Conservation (phyloP, 2,888 invertebrate species). For the Cabera pusaria region DNA sequence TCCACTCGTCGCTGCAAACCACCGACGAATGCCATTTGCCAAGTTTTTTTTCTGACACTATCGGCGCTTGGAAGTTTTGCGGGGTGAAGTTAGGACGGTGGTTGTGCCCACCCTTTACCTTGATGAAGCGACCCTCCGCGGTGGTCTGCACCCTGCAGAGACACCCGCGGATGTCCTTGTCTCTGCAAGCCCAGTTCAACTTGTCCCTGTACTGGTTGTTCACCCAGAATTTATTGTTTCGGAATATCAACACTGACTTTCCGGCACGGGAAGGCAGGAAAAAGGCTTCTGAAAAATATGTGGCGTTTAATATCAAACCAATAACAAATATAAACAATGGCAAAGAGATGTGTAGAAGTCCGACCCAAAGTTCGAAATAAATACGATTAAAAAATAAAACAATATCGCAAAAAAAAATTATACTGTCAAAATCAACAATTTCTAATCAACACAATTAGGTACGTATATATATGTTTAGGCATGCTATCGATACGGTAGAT, state of each 20-base stretch:
- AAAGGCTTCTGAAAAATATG: slow-evolving; percentile 63
- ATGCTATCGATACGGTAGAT: slow-evolving; percentile 9
- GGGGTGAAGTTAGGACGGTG: slow-evolving; percentile 72
- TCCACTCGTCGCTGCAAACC: slow-evolving; percentile 16
- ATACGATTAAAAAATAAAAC: too few relatives aligned
- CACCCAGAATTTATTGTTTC: slow-evolving; percentile 75
- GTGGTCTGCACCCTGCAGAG: slow-evolving; percentile 76
- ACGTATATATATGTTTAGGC: too few relatives aligned
- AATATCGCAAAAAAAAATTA: too few relatives aligned
- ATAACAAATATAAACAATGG: too few relatives aligned
- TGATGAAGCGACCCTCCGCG: slow-evolving; percentile 68
- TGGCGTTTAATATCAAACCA: slow-evolving; percentile 10
- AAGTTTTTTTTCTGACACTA: slow-evolving; percentile 39
- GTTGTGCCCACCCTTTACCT: slow-evolving; percentile 66
- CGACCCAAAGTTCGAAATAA: too few relatives aligned
- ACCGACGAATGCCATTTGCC: slow-evolving; percentile 21
- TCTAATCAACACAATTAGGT: too few relatives aligned
- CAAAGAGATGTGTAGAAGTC: too few relatives aligned
- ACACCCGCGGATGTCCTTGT: slow-evolving; percentile 70
- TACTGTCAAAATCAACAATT: too few relatives aligned
- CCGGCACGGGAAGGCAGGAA: slow-evolving; percentile 75
- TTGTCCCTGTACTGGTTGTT: slow-evolving; percentile 75
- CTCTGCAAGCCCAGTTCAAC: slow-evolving; percentile 76
- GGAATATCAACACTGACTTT: slow-evolving; percentile 73
- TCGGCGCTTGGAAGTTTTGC: slow-evolving; percentile 59